Evolutionary conservation across 1,140 invertebrate species (phyloP), one percentile per base, ranked within the genome.

Genomic region (Aporrectodea caliginosa): DNA sequence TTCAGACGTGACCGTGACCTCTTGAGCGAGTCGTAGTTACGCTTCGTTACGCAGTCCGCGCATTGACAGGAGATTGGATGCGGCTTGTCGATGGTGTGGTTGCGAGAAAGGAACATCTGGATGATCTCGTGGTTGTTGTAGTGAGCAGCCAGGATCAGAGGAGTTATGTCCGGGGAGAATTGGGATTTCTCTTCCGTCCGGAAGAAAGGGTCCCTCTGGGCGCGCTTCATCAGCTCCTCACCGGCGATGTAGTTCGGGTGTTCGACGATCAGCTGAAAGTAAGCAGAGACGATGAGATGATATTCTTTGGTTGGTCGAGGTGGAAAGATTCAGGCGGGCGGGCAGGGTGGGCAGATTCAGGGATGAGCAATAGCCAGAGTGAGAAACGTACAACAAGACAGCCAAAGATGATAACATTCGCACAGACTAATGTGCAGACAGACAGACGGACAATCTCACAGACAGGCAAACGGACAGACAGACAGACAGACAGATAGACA

Each of bases 61-160:
- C 78, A 81, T 33, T 73, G 72, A 33, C 80, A 81, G 1, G 77
- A 79, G 32, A 81, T 79, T 30, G 70, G 80, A 35, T 81, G 80
- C 1, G 80, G 80, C 33, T 73, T 58, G 2, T 75, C 78, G 58
- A 81, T 81, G 73, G 80, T 81, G 31, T 83, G 78, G 31, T 94
- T 94, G 70, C 95, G 91, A 90, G 98, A 96, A 81, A 98, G 89
- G 14, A 98, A 91, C 82, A 98, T 95, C 91, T 99, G 98, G 85
- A 98, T 98, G 83, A 98, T 98, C 90, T 99, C 97, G 88, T 98
- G 98, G 90, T 98, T 98, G 90, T 98, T 96, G 80, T 95, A 91
- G 88, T 98, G 97, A 29, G 96, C 96, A 1, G 97, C 95, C 83
- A 98, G 90, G 83, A 98, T 97, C 77, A 99, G 90, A 1, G 96